A percentile compares a stretch with the other conserved stretches of the same genome.
Conservation (phyloP, 2,888 invertebrate species). For the Temnothorax unifasciatus region DNA sequence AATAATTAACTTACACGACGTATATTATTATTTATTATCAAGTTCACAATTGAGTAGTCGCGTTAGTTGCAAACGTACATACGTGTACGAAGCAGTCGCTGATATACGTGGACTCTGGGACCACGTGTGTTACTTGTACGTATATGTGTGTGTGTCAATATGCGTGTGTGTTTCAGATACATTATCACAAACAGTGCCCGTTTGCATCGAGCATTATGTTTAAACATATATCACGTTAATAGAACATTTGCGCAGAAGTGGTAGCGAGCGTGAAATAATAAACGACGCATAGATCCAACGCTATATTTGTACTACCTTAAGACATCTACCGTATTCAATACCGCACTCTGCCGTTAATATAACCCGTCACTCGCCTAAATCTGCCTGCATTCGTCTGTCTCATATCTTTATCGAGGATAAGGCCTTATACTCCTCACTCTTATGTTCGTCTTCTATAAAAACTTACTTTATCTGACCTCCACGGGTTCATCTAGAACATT, state of each 20-base stretch:
- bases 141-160: slow-evolving; percentile 35
- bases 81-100: slow-evolving; percentile 57
- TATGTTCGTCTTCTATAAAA: slow-evolving; percentile 59
- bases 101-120: slow-evolving; percentile 35
- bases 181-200: slow-evolving; percentile 73
- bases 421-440: slow-evolving; percentile 32
- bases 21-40: slow-evolving; percentile 76
- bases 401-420: slow-evolving; percentile 53
- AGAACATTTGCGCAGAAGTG: slow-evolving; percentile 71
- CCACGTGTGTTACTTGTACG: slow-evolving; percentile 42
- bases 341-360: slow-evolving; percentile 36
- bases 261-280: slow-evolving; percentile 76
- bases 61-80: slow-evolving; percentile 66
- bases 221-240: slow-evolving; percentile 71
- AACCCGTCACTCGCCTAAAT: slow-evolving; percentile 28
- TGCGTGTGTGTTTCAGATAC: slow-evolving; percentile 48
- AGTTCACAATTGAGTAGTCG: slow-evolving; percentile 77
- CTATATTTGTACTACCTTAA: slow-evolving; percentile 39
- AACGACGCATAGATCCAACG: slow-evolving; percentile 59
- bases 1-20: slow-evolving; percentile 25
- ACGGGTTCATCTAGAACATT: slow-evolving; percentile 47
- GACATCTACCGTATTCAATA: slow-evolving; percentile 26
- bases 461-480: slow-evolving; percentile 56
- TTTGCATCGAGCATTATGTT: slow-evolving; percentile 54
- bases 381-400: slow-evolving; percentile 17